Evolutionary conservation across 1,140 invertebrate species (phyloP).

Genomic region (Andrena cerasifolii): DNA sequence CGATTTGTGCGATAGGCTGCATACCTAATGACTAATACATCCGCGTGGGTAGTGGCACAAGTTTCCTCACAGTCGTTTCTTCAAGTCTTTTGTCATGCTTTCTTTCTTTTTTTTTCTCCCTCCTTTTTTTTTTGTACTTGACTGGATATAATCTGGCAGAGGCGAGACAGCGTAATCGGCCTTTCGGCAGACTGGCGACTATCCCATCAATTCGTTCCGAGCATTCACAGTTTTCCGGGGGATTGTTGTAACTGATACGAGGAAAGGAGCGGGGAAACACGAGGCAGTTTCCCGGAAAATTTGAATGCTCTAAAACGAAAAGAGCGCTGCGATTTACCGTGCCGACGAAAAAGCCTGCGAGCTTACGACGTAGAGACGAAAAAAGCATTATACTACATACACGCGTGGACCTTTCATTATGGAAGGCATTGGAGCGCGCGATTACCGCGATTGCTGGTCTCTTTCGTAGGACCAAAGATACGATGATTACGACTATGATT

Average conservation of each 20-base stretch:
- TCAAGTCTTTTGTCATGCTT: neutral
- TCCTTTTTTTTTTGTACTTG: no score
- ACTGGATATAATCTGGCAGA: neutral
- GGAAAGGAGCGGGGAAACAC: no score
- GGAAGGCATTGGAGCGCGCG: conserved; percentile 29
- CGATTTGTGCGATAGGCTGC: neutral
- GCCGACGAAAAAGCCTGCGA: neutral
- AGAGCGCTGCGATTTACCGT: neutral
- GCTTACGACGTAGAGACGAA: conserved; percentile 49
- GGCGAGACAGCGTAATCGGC: neutral
- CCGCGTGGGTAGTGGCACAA: neutral
- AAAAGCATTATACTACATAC: conserved; percentile 31
- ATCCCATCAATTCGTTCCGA: no score
- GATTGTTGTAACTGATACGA: no score
- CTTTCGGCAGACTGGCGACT: no score
- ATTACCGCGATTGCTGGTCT: conserved; percentile 36
- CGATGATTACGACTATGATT: no score
- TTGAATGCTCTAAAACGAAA: neutral
- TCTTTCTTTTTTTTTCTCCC: conserved; percentile 6
- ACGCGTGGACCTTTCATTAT: neutral
- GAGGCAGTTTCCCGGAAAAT: neutral
- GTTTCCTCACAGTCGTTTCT: neutral
- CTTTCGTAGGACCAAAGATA: no score
- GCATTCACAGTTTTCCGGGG: no score
- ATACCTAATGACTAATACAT: conserved; percentile 8